Evolutionary conservation across 2,113 vertebrate genomes (phyloP), one percentile per base, ranked within the genome.

Genomic region (Alosa alosa): DNA sequence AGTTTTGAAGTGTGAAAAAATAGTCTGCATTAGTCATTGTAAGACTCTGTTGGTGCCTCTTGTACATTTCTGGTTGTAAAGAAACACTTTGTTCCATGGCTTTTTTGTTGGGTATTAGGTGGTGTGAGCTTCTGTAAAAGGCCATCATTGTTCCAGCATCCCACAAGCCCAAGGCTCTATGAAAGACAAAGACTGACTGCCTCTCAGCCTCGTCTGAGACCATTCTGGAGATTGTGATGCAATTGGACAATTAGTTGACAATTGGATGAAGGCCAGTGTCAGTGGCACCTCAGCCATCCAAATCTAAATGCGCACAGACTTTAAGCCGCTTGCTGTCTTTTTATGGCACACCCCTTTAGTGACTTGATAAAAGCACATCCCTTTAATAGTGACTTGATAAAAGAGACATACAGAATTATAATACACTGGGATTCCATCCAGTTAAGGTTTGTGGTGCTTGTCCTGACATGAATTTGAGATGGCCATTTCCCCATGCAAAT

Each of bases 71-170:
- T 78, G 39, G 31, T 10, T 3, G 15, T 36, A 9, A 78, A 78
- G 31, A 78, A 41, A 78, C 31, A 78, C 72, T 78, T 78, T 78
- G 72, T 78, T 78, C 72, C 72, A 11, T 78, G 31, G 36, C 25
- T 39, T 36, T 78, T 78, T 78, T 64, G 72, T 78, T 78, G 72
- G 64, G 9, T 13, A 13, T 36, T 25, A 72, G 25, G 25, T 78
- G 72, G 36, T 39, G 72, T 75, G 72, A 17, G 36, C 4, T 78
- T 3, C 4, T 39, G 15, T 36, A 41, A 36, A 78, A 78, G 25
- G 31, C 72, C 72, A 15, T 39, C 31, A 78, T 78, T 78, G 72
- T 72, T 36, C 25, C 64, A 72, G 64, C 25, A 72, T 72, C 64
- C 25, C 25, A 41, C 72, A 36, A 78, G 72, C 72, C 72, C 31